These are phyloP conservation scores for Dipodomys ordii DNA, from an alignment of 2,113 vertebrate species.

Conservation along the genomic window DNA sequence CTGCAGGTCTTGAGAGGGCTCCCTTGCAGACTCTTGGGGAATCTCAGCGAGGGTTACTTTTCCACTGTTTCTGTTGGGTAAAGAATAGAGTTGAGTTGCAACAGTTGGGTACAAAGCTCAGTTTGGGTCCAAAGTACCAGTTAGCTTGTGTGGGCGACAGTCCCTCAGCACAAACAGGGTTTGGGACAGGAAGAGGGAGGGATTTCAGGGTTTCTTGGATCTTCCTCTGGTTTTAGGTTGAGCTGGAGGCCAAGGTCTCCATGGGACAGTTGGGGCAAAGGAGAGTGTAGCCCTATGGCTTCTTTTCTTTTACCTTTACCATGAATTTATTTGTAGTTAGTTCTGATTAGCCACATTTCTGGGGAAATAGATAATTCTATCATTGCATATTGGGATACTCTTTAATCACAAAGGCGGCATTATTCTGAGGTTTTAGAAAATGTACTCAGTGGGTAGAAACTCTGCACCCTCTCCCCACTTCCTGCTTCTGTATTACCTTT, in stretches of 20 bases:
- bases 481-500: not conserved
- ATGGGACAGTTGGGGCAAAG: not conserved
- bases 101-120: constrained; percentile 87
- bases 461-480: not conserved
- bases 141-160: constrained; percentile 66
- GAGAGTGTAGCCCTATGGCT: not conserved
- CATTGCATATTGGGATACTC: not conserved
- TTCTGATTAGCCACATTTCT: not conserved
- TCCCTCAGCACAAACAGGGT: constrained; percentile 64
- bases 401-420: not conserved
- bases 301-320: not conserved
- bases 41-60: constrained; percentile 43
- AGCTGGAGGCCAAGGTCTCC: constrained; percentile 62
- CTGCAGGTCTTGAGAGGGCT: not conserved
- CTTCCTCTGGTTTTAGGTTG: constrained; percentile 48
- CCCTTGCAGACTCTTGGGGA: not conserved
- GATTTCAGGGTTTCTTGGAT: not conserved
- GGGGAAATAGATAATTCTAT: constrained; percentile 35
- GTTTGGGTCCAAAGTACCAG: constrained; percentile 80
- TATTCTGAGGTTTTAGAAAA: constrained; percentile 7
- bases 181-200: constrained; percentile 52
- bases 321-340: not conserved
- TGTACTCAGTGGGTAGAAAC: not conserved
- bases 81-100: constrained; percentile 70
- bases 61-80: not conserved